Percentiles rank a stretch among this genome's conserved stretches.
These are phyloP conservation scores for Sphenopsis melanotis DNA, from an alignment of 2,797 vertebrate genomes.

Conservation along the genomic window DNA sequence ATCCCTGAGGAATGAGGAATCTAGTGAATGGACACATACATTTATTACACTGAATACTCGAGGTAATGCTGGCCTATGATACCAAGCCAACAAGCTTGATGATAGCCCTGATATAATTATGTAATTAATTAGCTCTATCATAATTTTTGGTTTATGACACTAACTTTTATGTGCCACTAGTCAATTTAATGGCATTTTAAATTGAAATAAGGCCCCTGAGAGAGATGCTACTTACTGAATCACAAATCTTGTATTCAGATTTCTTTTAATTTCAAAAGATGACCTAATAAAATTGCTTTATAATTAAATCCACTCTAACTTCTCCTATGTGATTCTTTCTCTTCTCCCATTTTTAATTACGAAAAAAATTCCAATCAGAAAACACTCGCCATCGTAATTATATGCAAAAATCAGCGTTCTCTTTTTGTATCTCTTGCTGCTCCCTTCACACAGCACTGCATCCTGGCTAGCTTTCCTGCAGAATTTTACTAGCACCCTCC, in stretches of 20 bases:
- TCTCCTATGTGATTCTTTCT: conserved; percentile 22
- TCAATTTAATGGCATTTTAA: conserved; percentile 65
- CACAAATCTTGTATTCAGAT: conserved; percentile 44
- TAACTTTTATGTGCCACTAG: conserved; percentile 50
- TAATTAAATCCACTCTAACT: conserved; percentile 51
- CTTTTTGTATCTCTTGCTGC: not conserved
- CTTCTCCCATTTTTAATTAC: conserved; percentile 1
- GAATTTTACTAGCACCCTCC: not conserved
- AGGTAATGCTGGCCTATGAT: conserved; percentile 11
- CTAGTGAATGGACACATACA: not conserved
- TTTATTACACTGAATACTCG: not conserved
- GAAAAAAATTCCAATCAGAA: conserved; percentile 32
- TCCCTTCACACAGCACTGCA: not conserved
- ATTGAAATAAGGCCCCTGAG: conserved; percentile 48
- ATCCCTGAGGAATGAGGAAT: conserved; percentile 25
- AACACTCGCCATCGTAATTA: not conserved
- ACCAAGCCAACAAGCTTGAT: conserved; percentile 17
- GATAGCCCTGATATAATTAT: conserved; percentile 23
- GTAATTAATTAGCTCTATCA: conserved; percentile 62
- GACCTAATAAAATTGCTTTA: conserved; percentile 63
- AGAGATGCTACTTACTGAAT: conserved; percentile 36
- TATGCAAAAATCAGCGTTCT: not conserved
- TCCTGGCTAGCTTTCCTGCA: not conserved
- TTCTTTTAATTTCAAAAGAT: conserved; percentile 65
- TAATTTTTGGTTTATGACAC: conserved; percentile 60